Conservation (phyloP, 2,797 vertebrate genomes). For the Scolopax bukidnonensis region DNA sequence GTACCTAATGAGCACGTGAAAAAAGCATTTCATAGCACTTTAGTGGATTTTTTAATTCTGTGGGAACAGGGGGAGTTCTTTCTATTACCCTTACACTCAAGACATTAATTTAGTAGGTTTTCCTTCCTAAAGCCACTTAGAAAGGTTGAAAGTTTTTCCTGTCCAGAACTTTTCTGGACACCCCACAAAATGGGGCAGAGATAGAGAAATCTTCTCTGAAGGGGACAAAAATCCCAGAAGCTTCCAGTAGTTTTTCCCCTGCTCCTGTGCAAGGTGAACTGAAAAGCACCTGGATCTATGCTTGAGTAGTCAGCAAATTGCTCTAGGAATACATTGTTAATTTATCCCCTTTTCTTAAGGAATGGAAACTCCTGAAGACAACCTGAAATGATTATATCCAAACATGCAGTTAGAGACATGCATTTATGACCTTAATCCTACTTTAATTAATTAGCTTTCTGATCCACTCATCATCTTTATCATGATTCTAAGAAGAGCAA, state of each 20-base stretch:
- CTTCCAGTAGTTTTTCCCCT: background rate
- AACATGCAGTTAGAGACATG: background rate
- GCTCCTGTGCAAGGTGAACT: background rate
- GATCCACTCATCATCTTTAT: background rate
- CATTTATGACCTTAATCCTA: slow-evolving; percentile 1
- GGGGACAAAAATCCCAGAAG: background rate
- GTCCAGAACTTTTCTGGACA: background rate
- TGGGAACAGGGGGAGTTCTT: background rate
- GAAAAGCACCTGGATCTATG: background rate
- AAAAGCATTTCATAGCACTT: background rate
- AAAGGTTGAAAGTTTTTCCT: background rate
- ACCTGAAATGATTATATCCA: background rate
- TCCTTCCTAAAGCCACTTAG: background rate
- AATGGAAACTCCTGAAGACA: background rate
- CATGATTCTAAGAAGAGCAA: background rate
- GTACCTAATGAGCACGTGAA: background rate
- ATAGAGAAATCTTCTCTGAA: background rate
- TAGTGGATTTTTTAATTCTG: background rate
- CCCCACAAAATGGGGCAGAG: background rate
- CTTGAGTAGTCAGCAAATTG: background rate
- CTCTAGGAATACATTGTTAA: background rate
- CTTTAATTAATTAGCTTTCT: slow-evolving; percentile 21
- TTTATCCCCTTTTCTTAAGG: background rate
- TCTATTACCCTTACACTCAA: background rate
- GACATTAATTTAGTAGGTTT: background rate